Conservation (phyloP, 2,113 vertebrate species). For the Eonycteris spelaea region DNA sequence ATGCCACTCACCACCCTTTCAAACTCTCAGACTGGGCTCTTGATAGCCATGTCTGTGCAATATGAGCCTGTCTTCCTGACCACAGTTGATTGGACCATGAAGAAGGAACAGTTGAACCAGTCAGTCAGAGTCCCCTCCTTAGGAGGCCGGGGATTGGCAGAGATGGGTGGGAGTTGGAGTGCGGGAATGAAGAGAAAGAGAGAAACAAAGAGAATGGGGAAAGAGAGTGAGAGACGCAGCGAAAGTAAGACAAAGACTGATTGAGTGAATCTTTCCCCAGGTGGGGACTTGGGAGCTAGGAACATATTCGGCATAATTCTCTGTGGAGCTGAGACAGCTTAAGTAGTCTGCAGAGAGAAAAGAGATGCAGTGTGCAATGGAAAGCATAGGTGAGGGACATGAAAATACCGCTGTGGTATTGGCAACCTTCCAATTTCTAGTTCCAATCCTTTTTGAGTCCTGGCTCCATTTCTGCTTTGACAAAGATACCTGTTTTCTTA, state of each 20-base stretch:
- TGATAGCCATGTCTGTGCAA: neutral
- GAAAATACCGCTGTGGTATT: neutral
- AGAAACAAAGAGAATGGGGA: neutral
- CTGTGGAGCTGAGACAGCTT: neutral
- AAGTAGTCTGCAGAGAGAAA: neutral
- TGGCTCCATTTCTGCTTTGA: neutral
- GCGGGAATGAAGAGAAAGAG: neutral
- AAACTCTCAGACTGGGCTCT: neutral
- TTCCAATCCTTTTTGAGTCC: neutral
- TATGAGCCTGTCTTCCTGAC: neutral
- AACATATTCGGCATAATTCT: fast-evolving
- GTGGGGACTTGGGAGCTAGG: too few species aligned
- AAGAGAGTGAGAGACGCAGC: neutral
- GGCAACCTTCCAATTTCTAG: neutral
- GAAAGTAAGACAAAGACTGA: neutral
- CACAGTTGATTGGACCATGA: neutral
- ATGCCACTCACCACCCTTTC: neutral
- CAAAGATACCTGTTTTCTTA: neutral
- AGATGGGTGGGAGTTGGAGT: neutral
- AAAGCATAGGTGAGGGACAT: neutral
- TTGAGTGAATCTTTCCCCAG: neutral
- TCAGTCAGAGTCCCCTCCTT: neutral
- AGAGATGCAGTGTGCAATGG: neutral
- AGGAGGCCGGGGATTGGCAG: neutral
- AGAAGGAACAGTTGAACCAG: neutral